Base-by-base conservation (phyloP, 2,797 vertebrate species). In the Phoeniculus purpureus region DNA sequence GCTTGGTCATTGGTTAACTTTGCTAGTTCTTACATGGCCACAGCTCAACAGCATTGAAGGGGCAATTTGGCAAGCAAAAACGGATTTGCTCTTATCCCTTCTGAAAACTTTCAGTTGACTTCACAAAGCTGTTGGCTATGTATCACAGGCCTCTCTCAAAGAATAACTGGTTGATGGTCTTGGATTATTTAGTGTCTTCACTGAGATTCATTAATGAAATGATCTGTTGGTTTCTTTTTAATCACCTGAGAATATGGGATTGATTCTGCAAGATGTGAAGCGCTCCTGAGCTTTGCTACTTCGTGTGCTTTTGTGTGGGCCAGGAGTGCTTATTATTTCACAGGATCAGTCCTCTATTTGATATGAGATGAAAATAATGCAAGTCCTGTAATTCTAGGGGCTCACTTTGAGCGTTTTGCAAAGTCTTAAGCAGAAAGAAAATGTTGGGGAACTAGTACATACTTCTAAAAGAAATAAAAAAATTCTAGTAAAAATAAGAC, bases 1-100 rank as follows among this genome's bases (percentile, higher is more conserved):
- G 95, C 91, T 88, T 80, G 82, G 82, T 85, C 40, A 20, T 81
- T 27, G 81, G 81, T 82, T 16, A 26, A 37, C 95, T 74, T 87
- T 92, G 89, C 92, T 96, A 52, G 95, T 96, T 96, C 92, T 96
- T 90, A 91, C 21, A 1, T 91, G 87, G 90, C 96, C 93, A 94
- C 92, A 96, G 91, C 90, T 96, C 92, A 90, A 81, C 88, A 93
- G 94, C 67, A 64, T 80, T 83, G 93, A 96, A 93, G 92, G 91
- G 91, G 90, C 86, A 90, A 92, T 89, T 92, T 85, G 81, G 32
- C 85, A 91, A 89, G 48, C 45, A 80, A 89, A 86, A 85, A 91
- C 37, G 23, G 77, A 70, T 78, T 92, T 95, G 72, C 82, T 68
- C 93, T 85, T 75, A 62, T 37, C 68, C 85, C 93, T 93, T 85